Evolutionary conservation across 2,113 vertebrate species (phyloP).

Genomic region (Lycaon pictus): DNA sequence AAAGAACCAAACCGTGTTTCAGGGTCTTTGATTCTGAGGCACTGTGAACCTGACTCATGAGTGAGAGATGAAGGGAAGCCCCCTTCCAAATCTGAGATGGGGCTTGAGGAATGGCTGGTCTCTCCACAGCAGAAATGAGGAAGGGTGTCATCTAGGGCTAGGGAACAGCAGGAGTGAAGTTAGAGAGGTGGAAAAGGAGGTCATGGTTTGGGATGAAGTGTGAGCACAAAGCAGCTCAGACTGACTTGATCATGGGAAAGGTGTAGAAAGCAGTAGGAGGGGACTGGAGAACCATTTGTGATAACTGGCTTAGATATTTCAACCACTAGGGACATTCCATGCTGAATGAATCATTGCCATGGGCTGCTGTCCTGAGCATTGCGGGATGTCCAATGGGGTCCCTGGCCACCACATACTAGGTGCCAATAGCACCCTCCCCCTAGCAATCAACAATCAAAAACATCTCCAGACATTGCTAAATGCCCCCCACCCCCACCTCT

Average conservation of each 20-base stretch:
- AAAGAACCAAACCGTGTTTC: not conserved
- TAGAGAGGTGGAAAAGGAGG: not conserved
- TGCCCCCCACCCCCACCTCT: too few species aligned
- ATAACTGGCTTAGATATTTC: not conserved
- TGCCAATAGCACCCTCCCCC: too few species aligned
- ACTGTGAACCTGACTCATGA: not conserved
- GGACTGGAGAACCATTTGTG: not conserved
- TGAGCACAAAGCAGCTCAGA: not conserved
- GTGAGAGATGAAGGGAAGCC: not conserved
- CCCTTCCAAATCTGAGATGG: fast-evolving
- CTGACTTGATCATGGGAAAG: not conserved
- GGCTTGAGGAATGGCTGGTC: not conserved
- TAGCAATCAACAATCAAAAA: not conserved
- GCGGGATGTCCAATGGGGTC: not conserved
- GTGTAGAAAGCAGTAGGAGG: not conserved
- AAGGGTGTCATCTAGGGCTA: too few species aligned
- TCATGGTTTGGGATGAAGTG: not conserved
- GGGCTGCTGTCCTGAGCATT: not conserved
- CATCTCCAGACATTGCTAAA: not conserved
- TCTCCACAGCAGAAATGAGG: not conserved
- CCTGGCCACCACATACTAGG: not conserved
- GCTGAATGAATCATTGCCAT: not conserved
- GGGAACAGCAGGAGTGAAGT: not conserved
- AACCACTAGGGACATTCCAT: not conserved
- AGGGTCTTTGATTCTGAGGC: not conserved